Percentiles rank a stretch among this genome's conserved stretches.
Evolutionary conservation across 2,797 vertebrate species (phyloP).

Genomic region (Macropus fuliginosus): DNA sequence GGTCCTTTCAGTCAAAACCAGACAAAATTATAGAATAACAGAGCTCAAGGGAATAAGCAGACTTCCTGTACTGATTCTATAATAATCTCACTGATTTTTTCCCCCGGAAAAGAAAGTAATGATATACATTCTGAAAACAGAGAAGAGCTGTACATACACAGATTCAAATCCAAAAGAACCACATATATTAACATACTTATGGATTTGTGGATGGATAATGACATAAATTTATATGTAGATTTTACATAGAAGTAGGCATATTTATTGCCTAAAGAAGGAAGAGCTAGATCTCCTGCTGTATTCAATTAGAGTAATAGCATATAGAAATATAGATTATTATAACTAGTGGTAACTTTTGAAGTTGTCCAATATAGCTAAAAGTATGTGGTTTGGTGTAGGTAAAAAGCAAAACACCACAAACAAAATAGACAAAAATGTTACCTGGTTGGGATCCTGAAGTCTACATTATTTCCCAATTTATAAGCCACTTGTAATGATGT

Average conservation of each 20-base stretch:
- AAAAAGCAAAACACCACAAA: constrained; percentile 4
- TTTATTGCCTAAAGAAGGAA: constrained; percentile 47
- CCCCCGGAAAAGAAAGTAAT: constrained; percentile 58
- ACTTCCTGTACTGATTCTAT: constrained; percentile 44
- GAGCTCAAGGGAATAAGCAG: constrained; percentile 60
- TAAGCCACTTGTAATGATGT: constrained; percentile 89
- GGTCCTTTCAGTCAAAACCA: constrained; percentile 76
- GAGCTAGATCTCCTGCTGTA: constrained; percentile 12
- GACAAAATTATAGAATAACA: constrained; percentile 74
- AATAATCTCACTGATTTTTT: constrained; percentile 52
- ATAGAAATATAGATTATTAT: neutral
- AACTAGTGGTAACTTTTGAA: neutral
- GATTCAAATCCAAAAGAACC: constrained; percentile 25
- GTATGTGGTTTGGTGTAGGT: neutral
- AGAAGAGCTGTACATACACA: constrained; percentile 26
- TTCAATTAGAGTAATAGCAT: neutral
- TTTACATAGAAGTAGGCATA: constrained; percentile 44
- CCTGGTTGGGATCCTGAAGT: constrained; percentile 94
- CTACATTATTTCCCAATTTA: constrained; percentile 89
- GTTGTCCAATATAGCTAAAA: constrained; percentile 4
- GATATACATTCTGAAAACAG: constrained; percentile 59
- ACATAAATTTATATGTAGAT: constrained; percentile 53
- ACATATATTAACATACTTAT: neutral
- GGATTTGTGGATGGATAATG: neutral
- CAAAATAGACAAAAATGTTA: constrained; percentile 69